Conservation (phyloP, 2,888 invertebrate genomes). For the Pseudococcus jackbeardsleyi region DNA sequence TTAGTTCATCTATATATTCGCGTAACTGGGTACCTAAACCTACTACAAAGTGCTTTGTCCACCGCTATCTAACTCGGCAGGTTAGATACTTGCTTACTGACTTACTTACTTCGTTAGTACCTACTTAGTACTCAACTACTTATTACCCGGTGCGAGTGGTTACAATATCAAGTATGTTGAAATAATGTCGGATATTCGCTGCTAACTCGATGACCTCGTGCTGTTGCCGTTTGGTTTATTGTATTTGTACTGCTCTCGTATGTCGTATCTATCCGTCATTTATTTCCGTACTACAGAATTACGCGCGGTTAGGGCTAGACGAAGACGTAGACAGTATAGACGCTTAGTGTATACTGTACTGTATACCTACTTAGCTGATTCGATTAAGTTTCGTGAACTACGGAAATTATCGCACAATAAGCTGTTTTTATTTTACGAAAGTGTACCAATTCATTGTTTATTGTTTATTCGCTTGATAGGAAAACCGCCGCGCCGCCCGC, state of each 20-base stretch:
- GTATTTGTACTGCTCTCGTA: neutral
- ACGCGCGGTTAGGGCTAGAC: neutral
- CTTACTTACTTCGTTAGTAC: no score
- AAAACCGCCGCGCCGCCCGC: neutral
- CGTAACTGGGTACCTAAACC: neutral
- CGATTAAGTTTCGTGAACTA: constrained; percentile 6
- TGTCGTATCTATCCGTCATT: neutral
- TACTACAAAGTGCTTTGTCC: neutral
- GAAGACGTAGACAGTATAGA: no score
- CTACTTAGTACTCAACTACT: no score
- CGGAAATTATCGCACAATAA: neutral
- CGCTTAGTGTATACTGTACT: no score
- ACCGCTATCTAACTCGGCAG: neutral
- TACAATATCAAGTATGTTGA: neutral
- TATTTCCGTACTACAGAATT: neutral
- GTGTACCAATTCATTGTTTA: neutral
- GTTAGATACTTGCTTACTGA: neutral
- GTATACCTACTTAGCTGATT: neutral
- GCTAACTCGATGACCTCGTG: constrained; percentile 29
- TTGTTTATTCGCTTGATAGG: neutral
- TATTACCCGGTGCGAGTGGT: neutral
- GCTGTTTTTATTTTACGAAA: neutral
- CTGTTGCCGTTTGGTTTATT: neutral
- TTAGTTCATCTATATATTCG: neutral
- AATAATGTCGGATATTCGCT: neutral